phyloP scores from a whole-genome alignment of 2,113 vertebrate genomes.

The Neodon shergylaensis region DNA sequence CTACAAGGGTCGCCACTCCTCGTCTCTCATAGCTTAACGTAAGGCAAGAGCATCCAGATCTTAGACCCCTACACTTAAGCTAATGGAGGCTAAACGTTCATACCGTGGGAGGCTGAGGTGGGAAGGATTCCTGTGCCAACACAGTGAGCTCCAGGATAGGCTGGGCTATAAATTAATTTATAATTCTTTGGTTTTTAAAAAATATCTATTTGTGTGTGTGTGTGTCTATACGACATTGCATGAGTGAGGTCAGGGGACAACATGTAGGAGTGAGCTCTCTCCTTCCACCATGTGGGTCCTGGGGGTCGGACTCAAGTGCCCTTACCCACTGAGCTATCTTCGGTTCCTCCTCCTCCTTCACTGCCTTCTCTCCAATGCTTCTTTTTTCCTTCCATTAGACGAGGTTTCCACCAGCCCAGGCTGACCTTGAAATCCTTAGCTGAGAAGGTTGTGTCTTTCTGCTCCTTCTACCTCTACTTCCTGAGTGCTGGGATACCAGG shows the following conservation, averaged over 20 bases:
- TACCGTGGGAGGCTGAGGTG: neutral
- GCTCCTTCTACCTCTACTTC: neutral
- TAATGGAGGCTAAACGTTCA: neutral
- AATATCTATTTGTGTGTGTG: neutral
- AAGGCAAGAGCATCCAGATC: neutral
- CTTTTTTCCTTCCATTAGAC: too few relatives aligned
- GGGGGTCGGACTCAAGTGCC: neutral
- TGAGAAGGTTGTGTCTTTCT: neutral
- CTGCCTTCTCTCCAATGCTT: neutral
- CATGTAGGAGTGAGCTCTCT: neutral
- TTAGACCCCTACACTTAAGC: neutral
- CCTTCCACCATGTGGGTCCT: neutral
- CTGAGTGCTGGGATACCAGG: neutral
- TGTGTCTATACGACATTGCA: neutral
- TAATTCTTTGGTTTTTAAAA: neutral
- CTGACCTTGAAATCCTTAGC: neutral
- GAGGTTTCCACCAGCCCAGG: neutral
- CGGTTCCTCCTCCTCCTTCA: neutral
- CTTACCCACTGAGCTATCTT: neutral
- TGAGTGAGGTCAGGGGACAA: neutral
- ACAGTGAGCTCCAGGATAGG: neutral
- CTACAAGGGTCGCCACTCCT: neutral
- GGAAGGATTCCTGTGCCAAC: neutral
- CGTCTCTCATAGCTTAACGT: neutral
- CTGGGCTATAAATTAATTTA: neutral